These are phyloP conservation scores for Sphenodon punctatus DNA, from an alignment of 2,797 vertebrate genomes.

Conservation along the genomic window DNA sequence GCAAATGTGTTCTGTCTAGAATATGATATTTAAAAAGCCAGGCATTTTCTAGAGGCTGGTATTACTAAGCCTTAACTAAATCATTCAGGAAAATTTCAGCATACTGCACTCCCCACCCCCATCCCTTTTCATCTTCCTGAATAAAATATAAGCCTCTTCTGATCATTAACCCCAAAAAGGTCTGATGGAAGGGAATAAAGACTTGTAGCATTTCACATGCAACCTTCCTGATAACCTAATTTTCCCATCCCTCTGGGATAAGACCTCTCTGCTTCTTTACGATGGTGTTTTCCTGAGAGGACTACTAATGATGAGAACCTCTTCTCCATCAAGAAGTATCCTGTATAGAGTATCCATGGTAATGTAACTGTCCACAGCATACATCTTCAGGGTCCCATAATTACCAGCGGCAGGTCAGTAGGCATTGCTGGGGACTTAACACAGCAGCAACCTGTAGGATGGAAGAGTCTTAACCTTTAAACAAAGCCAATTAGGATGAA, in stretches of 20 bases:
- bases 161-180: not conserved
- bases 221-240: not conserved
- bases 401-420: not conserved
- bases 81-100: not conserved
- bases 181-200: not conserved
- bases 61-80: not conserved
- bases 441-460: not conserved
- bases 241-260: conserved; percentile 17
- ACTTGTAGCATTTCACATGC: not conserved
- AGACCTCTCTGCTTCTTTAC: conserved; percentile 13
- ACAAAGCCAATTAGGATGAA: not conserved
- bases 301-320: conserved; percentile 9
- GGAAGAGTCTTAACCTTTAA: not conserved
- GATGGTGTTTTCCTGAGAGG: conserved; percentile 18
- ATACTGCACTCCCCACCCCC: not conserved
- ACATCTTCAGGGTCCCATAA: not conserved
- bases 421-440: not conserved
- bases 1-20: too few relatives aligned
- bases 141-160: not conserved
- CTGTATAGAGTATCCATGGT: conserved; percentile 4
- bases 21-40: too few relatives aligned
- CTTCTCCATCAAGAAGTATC: not conserved
- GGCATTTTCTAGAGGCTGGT: too few relatives aligned
- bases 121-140: not conserved
- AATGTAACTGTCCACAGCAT: conserved; percentile 7